Base-by-base conservation (phyloP, 1,140 invertebrate species). In the Branchinecta lynchi region DNA sequence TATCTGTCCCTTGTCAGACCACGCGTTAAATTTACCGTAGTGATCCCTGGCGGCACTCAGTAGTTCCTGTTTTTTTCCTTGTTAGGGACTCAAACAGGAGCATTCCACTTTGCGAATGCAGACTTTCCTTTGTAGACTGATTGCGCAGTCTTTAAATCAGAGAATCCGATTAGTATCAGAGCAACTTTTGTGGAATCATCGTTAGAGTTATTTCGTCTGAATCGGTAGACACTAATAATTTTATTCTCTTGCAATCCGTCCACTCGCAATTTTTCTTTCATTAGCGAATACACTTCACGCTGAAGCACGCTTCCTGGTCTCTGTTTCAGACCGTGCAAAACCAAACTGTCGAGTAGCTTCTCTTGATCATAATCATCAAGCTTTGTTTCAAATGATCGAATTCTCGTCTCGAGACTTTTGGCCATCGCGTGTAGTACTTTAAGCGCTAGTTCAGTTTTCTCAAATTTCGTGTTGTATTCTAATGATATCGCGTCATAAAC, bases 251-350 rank as follows among this genome's bases (percentile, higher is more conserved):
- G 46, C 46, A 51, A 9, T 9, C 46, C 46, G n/a, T n/a, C n/a
- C 9, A 51, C 46, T 51, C 46, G 46, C 46, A n/a, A 9, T 51
- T 51, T 51, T 51, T 51, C 46, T n/a, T 51, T 51, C 9, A 51
- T 51, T n/a, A 51, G 46, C 9, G 46, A 51, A 51, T 51, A 51
- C 46, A 51, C 46, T 51, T 51, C 46, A 9, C n/a, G 9, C 46
- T 51, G 9, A 51, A 9, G 9, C 46, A 9, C 46, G n/a, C 46
- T 51, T 9, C 46, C 46, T 51, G n/a, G 46, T 51, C n/a, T 51
- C n/a, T 51, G 46, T 51, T 51, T 51, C n/a, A 51, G 46, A 51
- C 46, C 46, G 46, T 51, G 46, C n/a, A 51, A 51, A 51, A 51
- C 46, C 46, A 51, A 51, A 51, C 46, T 51, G 46, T 51, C 46